These are phyloP conservation scores for Pyralis farinalis DNA, from an alignment of 2,888 invertebrate species.

Conservation along the genomic window DNA sequence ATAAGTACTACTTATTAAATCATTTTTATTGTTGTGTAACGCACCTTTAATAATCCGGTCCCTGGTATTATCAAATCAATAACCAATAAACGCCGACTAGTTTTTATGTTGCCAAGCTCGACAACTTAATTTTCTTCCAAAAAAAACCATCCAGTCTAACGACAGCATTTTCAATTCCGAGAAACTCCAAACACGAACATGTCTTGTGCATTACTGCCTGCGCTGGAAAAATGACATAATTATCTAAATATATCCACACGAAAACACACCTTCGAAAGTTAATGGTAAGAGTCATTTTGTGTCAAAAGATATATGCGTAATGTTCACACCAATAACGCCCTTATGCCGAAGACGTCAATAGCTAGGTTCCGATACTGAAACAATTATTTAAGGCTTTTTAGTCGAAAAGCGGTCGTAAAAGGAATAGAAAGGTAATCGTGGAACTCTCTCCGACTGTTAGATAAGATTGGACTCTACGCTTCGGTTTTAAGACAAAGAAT, in stretches of 20 bases:
- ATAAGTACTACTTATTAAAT: no score
- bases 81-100: constrained; percentile 29
- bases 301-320: constrained; percentile 13
- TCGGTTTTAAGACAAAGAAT: constrained; percentile 24
- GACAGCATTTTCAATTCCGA: constrained; percentile 57
- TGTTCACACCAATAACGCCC: constrained; percentile 51
- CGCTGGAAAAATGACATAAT: constrained; percentile 32
- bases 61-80: constrained; percentile 15
- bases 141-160: constrained; percentile 38
- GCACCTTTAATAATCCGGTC: not conserved
- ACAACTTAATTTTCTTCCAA: constrained; percentile 61
- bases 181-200: constrained; percentile 56
- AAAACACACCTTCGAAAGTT: constrained; percentile 17
- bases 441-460: constrained; percentile 13
- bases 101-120: constrained; percentile 42
- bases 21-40: no score
- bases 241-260: constrained; percentile 5
- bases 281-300: constrained; percentile 15
- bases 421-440: constrained; percentile 51
- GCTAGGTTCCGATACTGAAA: constrained; percentile 56
- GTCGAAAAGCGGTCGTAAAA: constrained; percentile 48
- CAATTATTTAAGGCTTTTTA: constrained; percentile 52
- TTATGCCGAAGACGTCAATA: constrained; percentile 53
- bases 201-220: constrained; percentile 54
- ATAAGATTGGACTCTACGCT: constrained; percentile 19